Percentiles rank a stretch among this genome's conserved stretches.
Evolutionary conservation across 2,888 invertebrate species (phyloP).

Genomic region (Gibbula magus): DNA sequence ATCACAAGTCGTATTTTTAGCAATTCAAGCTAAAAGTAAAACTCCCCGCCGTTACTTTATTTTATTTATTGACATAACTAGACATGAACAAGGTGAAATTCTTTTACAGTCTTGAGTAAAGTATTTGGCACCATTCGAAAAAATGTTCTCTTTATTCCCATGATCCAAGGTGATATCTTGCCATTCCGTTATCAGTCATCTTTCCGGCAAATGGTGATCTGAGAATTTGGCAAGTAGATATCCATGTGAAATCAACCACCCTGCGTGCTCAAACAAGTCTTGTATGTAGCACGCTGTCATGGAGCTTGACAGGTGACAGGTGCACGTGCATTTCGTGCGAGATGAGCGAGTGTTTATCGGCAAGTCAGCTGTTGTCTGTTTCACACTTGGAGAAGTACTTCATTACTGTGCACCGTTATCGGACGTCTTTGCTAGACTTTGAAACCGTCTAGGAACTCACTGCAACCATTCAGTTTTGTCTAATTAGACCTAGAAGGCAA

Average conservation of each 20-base stretch:
- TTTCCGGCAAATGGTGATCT: background rate
- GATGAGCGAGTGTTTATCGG: conserved; percentile 6
- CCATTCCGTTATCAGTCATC: background rate
- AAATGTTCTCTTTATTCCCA: background rate
- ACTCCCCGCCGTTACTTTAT: no score
- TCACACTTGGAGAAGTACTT: no score
- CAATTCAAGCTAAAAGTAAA: no score
- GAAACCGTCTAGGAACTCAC: no score
- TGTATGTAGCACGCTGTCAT: background rate
- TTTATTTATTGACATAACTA: no score
- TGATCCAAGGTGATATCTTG: no score
- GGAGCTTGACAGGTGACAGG: conserved; percentile 15
- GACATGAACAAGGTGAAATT: no score
- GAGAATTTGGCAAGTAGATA: conserved; percentile 6
- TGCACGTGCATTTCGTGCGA: conserved; percentile 18
- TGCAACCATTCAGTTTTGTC: no score
- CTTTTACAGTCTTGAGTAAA: background rate
- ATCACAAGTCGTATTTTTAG: no score
- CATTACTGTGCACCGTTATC: no score
- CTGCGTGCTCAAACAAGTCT: background rate
- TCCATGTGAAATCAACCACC: conserved; percentile 7
- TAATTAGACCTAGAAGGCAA: no score
- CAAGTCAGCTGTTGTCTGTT: background rate
- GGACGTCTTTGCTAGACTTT: no score
- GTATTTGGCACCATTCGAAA: background rate